Base-by-base conservation (phyloP, 2,797 vertebrate genomes). In the Darevskia mixta region DNA sequence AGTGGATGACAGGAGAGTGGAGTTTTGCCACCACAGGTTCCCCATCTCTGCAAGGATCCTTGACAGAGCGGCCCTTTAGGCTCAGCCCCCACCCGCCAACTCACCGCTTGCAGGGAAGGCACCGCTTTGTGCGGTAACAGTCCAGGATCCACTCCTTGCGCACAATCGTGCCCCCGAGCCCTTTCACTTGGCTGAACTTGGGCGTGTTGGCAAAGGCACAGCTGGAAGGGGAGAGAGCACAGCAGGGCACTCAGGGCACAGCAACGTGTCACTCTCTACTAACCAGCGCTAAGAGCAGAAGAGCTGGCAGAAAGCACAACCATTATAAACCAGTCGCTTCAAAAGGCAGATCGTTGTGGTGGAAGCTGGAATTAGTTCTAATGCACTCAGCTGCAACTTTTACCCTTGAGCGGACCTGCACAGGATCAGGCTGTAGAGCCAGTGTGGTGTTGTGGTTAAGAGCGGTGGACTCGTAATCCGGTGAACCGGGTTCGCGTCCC, bases 121-220 rank as follows among this genome's bases (percentile, higher is more conserved):
- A 97, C 93, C 97, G 97, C 64, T 97, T 98, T 90, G 95, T 97
- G 87, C 97, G 97, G 87, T 98, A 95, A 92, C 98, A 98, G 95
- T 99, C 98, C 84, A 98, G 93, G 82, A 99, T 96, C 98, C 98
- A 98, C 77, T 98, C 98, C 87, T 98, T 98, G 5, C 96, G 95
- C 35, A 99, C 97, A 0, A 99, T 98, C 73, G 95, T 94, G 85
- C 98, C 98, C 49, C 98, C 98, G 0, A 97, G 98, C 66, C 97
- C 95, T 77, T 98, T 98, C 91, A 98, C 98, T 92, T 98, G 98
- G 95, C 97, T 97, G 96, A 98, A 98, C 96, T 99, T 98, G 77
- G 98, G 98, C 0, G 98, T 99, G 96, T 98, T 98, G 23, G 98
- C 97, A 89, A 99, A 99, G 90, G 98, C 98, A 94, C 98, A 98